Evolutionary conservation across 2,888 invertebrate species (phyloP).

Genomic region (Fragum whitleyi): DNA sequence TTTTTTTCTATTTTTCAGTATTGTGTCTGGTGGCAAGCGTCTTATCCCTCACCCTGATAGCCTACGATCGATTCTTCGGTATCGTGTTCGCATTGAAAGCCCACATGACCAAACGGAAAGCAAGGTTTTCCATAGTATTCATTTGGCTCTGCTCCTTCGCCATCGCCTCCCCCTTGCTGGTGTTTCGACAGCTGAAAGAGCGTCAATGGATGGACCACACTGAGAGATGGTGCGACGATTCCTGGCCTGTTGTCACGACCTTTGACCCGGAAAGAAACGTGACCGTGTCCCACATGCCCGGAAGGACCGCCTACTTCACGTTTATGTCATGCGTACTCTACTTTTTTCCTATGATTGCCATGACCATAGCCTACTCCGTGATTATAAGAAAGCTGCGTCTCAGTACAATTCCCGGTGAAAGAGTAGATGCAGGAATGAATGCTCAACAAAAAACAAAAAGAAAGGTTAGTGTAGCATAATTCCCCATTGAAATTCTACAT

Average conservation of each 20-base stretch:
- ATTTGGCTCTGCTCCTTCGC: slow-evolving; percentile 89
- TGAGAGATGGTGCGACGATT: slow-evolving; percentile 91
- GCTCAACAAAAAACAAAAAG: slow-evolving; percentile 78
- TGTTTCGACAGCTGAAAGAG: slow-evolving; percentile 86
- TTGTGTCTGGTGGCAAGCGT: slow-evolving; percentile 91
- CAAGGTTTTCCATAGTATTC: slow-evolving; percentile 88
- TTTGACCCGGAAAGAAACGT: slow-evolving; percentile 42
- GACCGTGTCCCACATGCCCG: slow-evolving; percentile 81
- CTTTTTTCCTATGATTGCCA: slow-evolving; percentile 91
- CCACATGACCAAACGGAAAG: slow-evolving; percentile 88
- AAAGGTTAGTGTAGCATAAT: slow-evolving; percentile 70
- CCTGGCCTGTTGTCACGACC: slow-evolving; percentile 69
- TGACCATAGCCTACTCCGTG: slow-evolving; percentile 90
- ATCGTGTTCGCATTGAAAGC: slow-evolving; percentile 91
- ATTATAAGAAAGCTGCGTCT: slow-evolving; percentile 89
- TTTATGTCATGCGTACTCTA: slow-evolving; percentile 91
- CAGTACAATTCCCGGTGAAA: slow-evolving; percentile 83
- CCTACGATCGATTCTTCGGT: slow-evolving; percentile 92
- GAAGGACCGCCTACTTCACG: slow-evolving; percentile 91
- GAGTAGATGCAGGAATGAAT: slow-evolving; percentile 72
- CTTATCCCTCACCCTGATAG: slow-evolving; percentile 91
- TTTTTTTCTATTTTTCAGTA: slow-evolving; percentile 85
- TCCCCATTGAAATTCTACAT: no score
- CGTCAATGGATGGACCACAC: slow-evolving; percentile 91
- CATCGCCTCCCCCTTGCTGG: slow-evolving; percentile 87